These are phyloP conservation scores for Falco peregrinus DNA, from an alignment of 2,797 vertebrate species.

Conservation along the genomic window DNA sequence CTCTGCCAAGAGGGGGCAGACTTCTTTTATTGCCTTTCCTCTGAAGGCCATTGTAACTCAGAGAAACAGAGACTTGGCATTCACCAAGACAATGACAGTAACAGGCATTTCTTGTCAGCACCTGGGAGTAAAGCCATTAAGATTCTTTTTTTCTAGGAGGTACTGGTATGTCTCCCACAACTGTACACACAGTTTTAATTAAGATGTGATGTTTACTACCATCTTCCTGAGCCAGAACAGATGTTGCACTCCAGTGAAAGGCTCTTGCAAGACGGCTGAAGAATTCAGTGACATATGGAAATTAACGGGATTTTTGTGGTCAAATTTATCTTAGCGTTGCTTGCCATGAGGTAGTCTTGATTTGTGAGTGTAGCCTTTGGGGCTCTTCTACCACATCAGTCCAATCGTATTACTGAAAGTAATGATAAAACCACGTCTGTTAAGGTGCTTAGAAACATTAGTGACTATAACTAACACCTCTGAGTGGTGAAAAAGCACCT, in stretches of 20 bases:
- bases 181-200: constrained; percentile 31
- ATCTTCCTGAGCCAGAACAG: constrained; percentile 46
- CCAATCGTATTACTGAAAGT: neutral
- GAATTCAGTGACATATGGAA: constrained; percentile 44
- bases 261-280: neutral
- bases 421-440: neutral
- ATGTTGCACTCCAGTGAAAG: neutral
- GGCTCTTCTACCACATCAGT: neutral
- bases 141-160: neutral
- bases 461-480: neutral
- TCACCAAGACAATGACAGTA: neutral
- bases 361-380: neutral
- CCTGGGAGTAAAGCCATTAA: neutral
- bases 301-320: constrained; percentile 50
- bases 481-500: neutral
- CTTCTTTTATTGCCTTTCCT: neutral
- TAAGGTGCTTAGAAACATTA: neutral
- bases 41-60: neutral
- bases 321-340: neutral
- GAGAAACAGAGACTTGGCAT: neutral
- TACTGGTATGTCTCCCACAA: neutral
- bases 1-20: neutral
- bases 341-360: neutral
- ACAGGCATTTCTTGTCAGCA: neutral
- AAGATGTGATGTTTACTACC: constrained; percentile 33